phyloP scores from a whole-genome alignment of 2,797 vertebrate genomes.

The Syngnathus rostellatus region DNA sequence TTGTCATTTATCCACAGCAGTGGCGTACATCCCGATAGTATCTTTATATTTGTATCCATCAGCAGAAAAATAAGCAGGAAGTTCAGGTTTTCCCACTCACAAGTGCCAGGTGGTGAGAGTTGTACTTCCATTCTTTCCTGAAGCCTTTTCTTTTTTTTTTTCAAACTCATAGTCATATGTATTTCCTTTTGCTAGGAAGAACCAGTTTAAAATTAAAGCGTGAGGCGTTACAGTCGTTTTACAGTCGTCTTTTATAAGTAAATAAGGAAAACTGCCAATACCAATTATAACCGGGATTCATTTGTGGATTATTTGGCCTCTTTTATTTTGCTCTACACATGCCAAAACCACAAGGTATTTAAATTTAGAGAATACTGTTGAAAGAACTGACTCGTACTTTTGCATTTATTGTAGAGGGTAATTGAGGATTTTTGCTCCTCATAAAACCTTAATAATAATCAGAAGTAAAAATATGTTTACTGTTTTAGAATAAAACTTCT shows the following conservation, averaged over 20 bases:
- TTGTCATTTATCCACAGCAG: slow-evolving; percentile 23
- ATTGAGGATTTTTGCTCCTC: neutral
- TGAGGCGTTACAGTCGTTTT: neutral
- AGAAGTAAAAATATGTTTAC: neutral
- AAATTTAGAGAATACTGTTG: neutral
- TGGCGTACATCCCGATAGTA: neutral
- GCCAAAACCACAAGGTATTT: neutral
- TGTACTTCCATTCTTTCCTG: neutral
- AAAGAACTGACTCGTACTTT: neutral
- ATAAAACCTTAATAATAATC: neutral
- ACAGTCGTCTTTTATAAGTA: neutral
- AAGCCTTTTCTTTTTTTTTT: neutral
- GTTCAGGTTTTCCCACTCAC: neutral
- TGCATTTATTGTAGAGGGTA: neutral
- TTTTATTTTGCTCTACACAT: neutral
- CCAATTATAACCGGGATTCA: neutral
- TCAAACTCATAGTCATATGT: neutral
- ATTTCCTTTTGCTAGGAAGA: neutral
- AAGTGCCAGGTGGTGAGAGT: neutral
- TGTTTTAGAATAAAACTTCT: slow-evolving; percentile 7
- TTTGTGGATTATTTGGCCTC: neutral
- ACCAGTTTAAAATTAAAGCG: neutral
- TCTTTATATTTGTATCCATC: neutral
- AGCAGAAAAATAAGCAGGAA: neutral
- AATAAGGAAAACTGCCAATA: neutral